Evolutionary conservation across 2,888 invertebrate species (phyloP), one percentile per base, ranked within the genome.

Genomic region (Parnassius orleans): DNA sequence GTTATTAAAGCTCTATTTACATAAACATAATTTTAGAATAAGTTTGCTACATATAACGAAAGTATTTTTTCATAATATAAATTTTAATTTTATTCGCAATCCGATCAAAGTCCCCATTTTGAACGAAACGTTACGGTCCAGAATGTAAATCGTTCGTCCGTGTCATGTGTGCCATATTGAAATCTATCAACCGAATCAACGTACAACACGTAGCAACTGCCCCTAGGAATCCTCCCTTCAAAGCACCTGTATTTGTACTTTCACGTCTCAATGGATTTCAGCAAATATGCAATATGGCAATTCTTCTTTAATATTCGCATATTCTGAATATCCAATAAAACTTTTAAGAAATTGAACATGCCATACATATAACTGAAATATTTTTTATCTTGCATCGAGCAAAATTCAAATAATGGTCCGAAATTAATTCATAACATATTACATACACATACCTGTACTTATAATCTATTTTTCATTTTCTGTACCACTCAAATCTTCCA

Each of bases 151-250:
- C 83, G 71, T 68, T 82, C 80, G 76, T 70, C 76, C 79, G 81
- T 81, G 72, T 64, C 75, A 76, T 78, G 80, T 83, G 84, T 78
- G 73, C 78, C 84, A 87, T 90, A 90, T 90, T 90, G 90, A 87
- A 89, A 87, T 83, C 83, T 76, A 77, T 70, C 83, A 79, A 76
- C 78, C 81, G 83, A 72, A 82, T 81, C 82, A 77, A 74, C 70
- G 48, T 73, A 76, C 82, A 80, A 80, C 81, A 80, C 81, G 74
- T 81, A 77, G 77, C 76, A 74, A 83, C 82, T 77, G 79, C 84
- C 82, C 78, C 70, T 66, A 79, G 84, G 83, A 81, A 80, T 79
- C 81, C 73, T 75, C 78, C 77, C 59, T 80, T 81, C 79, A 81
- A 81, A 83, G 78, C 74, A 75, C 81, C 75, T 79, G 78, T 86